These are phyloP conservation scores for Genyomyrus donnyi DNA, from an alignment of 2,113 vertebrate species.

Conservation along the genomic window DNA sequence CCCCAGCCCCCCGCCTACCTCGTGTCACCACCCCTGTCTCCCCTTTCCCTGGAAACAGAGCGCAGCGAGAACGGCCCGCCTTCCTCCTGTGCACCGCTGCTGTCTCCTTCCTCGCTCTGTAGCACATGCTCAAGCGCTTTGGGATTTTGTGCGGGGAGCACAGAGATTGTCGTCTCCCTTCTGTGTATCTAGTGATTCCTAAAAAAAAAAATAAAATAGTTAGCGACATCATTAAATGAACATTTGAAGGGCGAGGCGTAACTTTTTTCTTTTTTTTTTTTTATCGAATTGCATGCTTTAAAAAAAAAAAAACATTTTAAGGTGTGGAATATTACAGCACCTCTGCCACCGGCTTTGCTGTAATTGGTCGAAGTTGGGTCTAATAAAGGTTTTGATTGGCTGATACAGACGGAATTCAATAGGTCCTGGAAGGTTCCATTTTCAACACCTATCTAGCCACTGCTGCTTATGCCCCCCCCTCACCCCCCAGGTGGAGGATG, in stretches of 20 bases:
- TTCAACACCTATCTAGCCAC: neutral
- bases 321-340: neutral
- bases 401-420: neutral
- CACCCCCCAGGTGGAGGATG: neutral
- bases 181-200: constrained; percentile 16
- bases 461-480: neutral
- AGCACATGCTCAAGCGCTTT: neutral
- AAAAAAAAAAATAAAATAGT: constrained; percentile 43
- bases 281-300: constrained; percentile 48
- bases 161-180: constrained; percentile 13
- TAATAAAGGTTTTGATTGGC: neutral
- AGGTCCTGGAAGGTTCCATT: neutral
- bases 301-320: neutral
- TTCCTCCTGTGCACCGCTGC: neutral
- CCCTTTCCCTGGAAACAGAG: neutral
- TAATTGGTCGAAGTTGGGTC: neutral
- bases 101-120: neutral
- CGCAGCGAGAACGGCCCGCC: neutral
- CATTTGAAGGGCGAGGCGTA: constrained; percentile 30
- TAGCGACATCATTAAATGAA: constrained; percentile 39
- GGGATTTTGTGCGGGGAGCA: neutral
- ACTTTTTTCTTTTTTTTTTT: constrained; percentile 55
- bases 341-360: constrained; percentile 8
- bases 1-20: neutral
- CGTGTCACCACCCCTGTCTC: neutral